Evolutionary conservation across 2,113 vertebrate species (phyloP).

Genomic region (Heterocephalus glaber): DNA sequence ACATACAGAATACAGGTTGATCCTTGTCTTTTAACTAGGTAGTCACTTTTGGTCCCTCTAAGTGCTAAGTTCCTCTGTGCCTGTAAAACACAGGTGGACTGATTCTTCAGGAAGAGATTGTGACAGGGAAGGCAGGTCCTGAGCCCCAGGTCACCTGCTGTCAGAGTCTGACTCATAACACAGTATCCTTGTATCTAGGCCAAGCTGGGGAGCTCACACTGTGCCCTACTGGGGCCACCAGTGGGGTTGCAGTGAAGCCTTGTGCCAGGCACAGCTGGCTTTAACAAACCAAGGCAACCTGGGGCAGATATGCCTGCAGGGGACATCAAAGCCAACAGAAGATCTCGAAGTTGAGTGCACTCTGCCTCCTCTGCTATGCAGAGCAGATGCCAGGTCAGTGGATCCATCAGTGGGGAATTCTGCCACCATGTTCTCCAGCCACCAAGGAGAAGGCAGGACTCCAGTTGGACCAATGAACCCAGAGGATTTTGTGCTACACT

Average conservation of each 20-base stretch:
- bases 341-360: not conserved
- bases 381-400: not conserved
- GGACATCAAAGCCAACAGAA: not conserved
- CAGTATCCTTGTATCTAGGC: not conserved
- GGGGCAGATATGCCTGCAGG: not conserved
- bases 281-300: not conserved
- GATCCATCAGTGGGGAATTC: not conserved
- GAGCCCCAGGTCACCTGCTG: not conserved
- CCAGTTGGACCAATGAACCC: fast-evolving
- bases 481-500: not conserved
- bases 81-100: not conserved
- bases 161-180: not conserved
- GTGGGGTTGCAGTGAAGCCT: not conserved
- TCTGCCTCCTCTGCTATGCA: not conserved
- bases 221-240: not conserved
- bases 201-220: not conserved
- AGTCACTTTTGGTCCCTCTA: not conserved
- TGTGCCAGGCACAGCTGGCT: not conserved
- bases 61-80: not conserved
- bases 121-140: not conserved
- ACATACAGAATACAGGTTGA: not conserved
- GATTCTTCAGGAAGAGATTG: not conserved
- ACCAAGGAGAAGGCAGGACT: not conserved
- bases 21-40: not conserved
- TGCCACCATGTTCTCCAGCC: not conserved